Evolutionary conservation across 2,888 invertebrate species (phyloP).

Genomic region (Labia minor): DNA sequence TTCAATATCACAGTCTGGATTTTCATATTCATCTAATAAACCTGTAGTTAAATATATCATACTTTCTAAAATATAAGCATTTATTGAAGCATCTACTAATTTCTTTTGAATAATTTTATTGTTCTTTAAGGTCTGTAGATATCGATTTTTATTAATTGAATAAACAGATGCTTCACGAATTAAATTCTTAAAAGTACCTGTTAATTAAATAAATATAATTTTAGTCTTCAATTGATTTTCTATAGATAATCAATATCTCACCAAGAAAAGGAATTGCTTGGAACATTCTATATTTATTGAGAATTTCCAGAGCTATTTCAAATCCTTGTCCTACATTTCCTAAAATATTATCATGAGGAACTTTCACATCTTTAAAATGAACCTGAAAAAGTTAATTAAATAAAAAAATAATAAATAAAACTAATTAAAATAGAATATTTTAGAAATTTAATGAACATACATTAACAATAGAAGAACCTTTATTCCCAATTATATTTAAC

Average conservation of each 20-base stretch:
- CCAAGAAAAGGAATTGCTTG: not conserved
- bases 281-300: slow-evolving; percentile 40
- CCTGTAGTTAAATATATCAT: slow-evolving; percentile 74
- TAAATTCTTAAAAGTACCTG: slow-evolving; percentile 42
- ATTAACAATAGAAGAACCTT: not conserved
- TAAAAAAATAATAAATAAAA: not conserved
- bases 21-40: slow-evolving; percentile 58
- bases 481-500: not conserved
- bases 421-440: not conserved
- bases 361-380: slow-evolving; percentile 48
- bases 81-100: slow-evolving; percentile 39
- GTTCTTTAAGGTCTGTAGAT: slow-evolving; percentile 39
- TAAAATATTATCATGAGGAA: slow-evolving; percentile 51
- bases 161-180: slow-evolving; percentile 42
- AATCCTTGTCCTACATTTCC: slow-evolving; percentile 48
- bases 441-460: not conserved
- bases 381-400: slow-evolving; percentile 33
- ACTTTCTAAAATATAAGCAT: slow-evolving; percentile 74
- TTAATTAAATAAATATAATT: slow-evolving; percentile 16
- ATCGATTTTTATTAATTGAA: slow-evolving; percentile 43
- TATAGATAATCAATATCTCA: not conserved
- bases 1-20: slow-evolving; percentile 71
- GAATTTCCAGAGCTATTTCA: slow-evolving; percentile 43
- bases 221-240: not conserved
- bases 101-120: slow-evolving; percentile 43